Conservation (phyloP, 2,888 invertebrate genomes). For the Parnassius glacialis region DNA sequence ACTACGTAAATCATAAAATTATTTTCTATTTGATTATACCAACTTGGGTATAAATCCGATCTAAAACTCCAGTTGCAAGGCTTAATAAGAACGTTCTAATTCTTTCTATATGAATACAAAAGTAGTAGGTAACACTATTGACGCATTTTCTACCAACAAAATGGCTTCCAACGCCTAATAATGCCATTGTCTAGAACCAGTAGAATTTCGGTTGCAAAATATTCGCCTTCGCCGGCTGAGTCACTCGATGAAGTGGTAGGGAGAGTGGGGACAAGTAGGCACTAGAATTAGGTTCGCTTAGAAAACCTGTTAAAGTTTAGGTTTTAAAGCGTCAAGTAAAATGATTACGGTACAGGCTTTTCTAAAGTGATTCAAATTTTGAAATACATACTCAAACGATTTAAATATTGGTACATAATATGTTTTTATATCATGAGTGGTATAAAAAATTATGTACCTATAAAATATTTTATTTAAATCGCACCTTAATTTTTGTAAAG, state of each 20-base stretch:
- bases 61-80: neutral
- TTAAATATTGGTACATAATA: too few species aligned
- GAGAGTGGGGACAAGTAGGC: conserved; percentile 35
- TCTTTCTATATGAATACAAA: conserved; percentile 17
- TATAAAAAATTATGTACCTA: too few species aligned
- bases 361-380: neutral
- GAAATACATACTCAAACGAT: too few species aligned
- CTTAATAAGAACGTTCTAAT: conserved; percentile 2
- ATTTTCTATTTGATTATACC: neutral
- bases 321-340: conserved; percentile 9
- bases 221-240: conserved; percentile 69
- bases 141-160: conserved; percentile 42
- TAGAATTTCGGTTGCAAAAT: conserved; percentile 80
- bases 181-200: conserved; percentile 77
- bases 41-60: neutral
- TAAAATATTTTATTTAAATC: too few species aligned
- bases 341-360: neutral
- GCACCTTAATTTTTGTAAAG: too few species aligned
- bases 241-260: conserved; percentile 45
- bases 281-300: conserved; percentile 24
- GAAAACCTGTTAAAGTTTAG: conserved; percentile 24
- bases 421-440: too few species aligned
- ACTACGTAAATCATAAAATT: neutral
- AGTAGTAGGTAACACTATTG: conserved; percentile 10
- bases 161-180: conserved; percentile 73